Percentiles rank a stretch among this genome's conserved stretches.
Evolutionary conservation across 2,113 vertebrate species (phyloP).

Genomic region (Onychorhynchus coronatus): DNA sequence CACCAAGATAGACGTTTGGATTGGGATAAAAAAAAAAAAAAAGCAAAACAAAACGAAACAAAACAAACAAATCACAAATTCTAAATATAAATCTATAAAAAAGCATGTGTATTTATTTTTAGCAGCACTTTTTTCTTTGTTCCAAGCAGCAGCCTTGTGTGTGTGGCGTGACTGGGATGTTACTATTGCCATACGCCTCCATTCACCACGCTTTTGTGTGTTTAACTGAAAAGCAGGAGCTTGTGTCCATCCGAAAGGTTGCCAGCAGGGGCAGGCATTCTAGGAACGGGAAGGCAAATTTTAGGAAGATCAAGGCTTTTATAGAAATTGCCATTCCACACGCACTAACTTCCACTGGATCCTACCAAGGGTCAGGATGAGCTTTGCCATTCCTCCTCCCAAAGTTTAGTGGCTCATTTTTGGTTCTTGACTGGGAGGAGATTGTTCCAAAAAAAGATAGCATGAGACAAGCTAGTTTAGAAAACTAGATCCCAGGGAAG

Average conservation of each 20-base stretch:
- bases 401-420: not conserved
- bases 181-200: not conserved
- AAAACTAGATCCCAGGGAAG: not conserved
- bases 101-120: conserved; percentile 48
- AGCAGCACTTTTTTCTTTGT: conserved; percentile 65
- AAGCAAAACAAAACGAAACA: not conserved
- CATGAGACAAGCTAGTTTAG: not conserved
- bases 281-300: not conserved
- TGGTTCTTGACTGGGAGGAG: not conserved
- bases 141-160: not conserved
- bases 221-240: not conserved
- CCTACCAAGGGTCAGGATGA: not conserved
- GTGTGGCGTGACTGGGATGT: not conserved
- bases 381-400: not conserved
- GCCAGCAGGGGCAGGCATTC: not conserved
- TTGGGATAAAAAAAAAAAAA: not conserved
- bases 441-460: not conserved
- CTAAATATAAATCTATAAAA: not conserved
- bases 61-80: not conserved
- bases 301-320: not conserved
- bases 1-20: conserved; percentile 19
- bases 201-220: not conserved
- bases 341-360: not conserved
- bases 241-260: not conserved
- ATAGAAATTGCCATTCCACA: not conserved